phyloP scores from a whole-genome alignment of 2,797 vertebrate genomes.

The Margarornis squamiger region DNA sequence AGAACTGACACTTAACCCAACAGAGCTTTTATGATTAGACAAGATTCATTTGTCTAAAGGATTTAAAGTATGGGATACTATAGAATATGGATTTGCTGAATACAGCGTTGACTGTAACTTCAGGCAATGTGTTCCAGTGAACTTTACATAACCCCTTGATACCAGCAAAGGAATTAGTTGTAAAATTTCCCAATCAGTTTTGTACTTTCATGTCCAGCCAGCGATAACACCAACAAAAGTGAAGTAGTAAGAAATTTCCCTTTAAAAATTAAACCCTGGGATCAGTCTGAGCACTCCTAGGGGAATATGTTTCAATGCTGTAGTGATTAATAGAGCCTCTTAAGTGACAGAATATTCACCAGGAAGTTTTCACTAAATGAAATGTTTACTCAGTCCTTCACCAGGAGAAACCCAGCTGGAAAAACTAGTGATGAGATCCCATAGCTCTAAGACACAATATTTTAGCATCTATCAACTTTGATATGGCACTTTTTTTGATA shows the following conservation, averaged over 20 bases:
- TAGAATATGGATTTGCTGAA: slow-evolving; percentile 75
- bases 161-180: slow-evolving; percentile 86
- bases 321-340: slow-evolving; percentile 84
- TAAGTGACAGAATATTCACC: slow-evolving; percentile 84
- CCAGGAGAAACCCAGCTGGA: slow-evolving; percentile 76
- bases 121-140: slow-evolving; percentile 80
- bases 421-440: slow-evolving; percentile 73
- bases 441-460: slow-evolving; percentile 61
- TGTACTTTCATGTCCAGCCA: slow-evolving; percentile 87
- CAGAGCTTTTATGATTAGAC: slow-evolving; percentile 53
- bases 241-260: slow-evolving; percentile 82
- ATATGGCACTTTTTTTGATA: slow-evolving; percentile 48
- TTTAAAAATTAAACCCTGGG: slow-evolving; percentile 80
- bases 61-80: slow-evolving; percentile 60
- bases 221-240: slow-evolving; percentile 86
- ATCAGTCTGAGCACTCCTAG: slow-evolving; percentile 76
- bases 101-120: slow-evolving; percentile 70
- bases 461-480: slow-evolving; percentile 69
- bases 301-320: slow-evolving; percentile 79
- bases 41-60: slow-evolving; percentile 70
- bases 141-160: slow-evolving; percentile 87
- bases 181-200: slow-evolving; percentile 79
- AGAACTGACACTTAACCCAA: slow-evolving; percentile 32
- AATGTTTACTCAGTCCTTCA: slow-evolving; percentile 79
- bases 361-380: slow-evolving; percentile 94